phyloP scores from a whole-genome alignment of 2,888 invertebrate species.

The Philereme vetulata region DNA sequence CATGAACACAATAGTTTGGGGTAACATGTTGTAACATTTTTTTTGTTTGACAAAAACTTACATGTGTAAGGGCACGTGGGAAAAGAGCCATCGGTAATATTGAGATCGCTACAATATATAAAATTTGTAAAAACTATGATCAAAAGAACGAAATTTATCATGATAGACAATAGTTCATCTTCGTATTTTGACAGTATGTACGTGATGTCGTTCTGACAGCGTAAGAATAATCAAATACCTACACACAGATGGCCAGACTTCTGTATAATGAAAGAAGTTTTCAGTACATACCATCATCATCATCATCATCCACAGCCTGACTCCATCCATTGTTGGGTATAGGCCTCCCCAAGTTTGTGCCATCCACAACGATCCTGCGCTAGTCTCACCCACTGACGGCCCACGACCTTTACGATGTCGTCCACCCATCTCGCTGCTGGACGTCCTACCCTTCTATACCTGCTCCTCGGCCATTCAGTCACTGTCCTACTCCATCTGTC shows the following conservation, averaged over 20 bases:
- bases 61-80: constrained; percentile 58
- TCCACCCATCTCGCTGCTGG: too few species aligned
- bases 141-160: constrained; percentile 72
- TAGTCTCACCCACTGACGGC: too few species aligned
- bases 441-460: too few species aligned
- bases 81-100: constrained; percentile 54
- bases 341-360: too few species aligned
- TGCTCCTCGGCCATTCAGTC: too few species aligned
- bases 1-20: constrained; percentile 33
- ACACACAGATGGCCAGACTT: constrained; percentile 44
- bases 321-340: too few species aligned
- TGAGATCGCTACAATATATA: constrained; percentile 51
- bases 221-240: constrained; percentile 30
- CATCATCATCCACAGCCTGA: too few species aligned
- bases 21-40: background rate
- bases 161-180: constrained; percentile 65
- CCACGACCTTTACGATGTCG: too few species aligned
- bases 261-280: constrained; percentile 16
- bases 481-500: too few species aligned
- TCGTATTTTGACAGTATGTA: constrained; percentile 63
- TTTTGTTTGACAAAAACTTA: constrained; percentile 50
- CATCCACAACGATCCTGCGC: too few species aligned
- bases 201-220: constrained; percentile 48
- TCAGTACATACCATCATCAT: background rate
- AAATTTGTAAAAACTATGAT: constrained; percentile 65